Evolutionary conservation across 2,888 invertebrate species (phyloP), one percentile per base, ranked within the genome.

Genomic region (Abrostola triplasia): DNA sequence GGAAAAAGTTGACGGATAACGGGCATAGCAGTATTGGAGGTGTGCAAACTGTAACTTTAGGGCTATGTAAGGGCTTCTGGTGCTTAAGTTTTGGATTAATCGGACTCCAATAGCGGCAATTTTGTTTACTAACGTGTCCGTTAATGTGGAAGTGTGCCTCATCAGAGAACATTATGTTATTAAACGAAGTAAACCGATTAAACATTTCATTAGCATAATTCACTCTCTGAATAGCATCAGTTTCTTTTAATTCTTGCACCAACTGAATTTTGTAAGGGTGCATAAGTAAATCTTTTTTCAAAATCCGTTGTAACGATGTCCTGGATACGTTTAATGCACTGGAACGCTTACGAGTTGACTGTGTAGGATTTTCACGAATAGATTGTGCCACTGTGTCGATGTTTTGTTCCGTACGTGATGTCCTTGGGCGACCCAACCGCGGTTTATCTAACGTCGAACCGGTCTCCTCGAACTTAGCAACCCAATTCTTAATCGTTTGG

Each of bases 341-440:
- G 5, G 59, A 59, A 13, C 59, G 59, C 47, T 47, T 44, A 38
- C 52, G 59, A 37, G 59, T 59, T 35, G 52, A 59, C 24, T 53
- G 59, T 12, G 13, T 24, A 5, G 51, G 11, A 11, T 59, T 52
- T 52, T 59, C 59, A 6, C 40, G 35, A 47, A 59, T 47, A 53
- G 52, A 59, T 11, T 38, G 2, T 47, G 24, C 37, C 37, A 47
- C 59, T 1, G 42, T 8, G 38, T 48, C 35, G 38, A 60, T 38
- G 40, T 47, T 7, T 53, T 53, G 36, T 36, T 38, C 44, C 5
- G 47, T 38, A 5, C 60, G 38, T n/a, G 60, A 40, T 10, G 53
- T 54, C 6, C 49, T 24, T 12, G 41, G 24, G 24, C 13, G 54
- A 41, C 49, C 54, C 13, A 9, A 41, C 40, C 41, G 60, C 36